A percentile compares a stretch with the other conserved stretches of the same genome.
These are phyloP conservation scores for Alsophila aescularia DNA, from an alignment of 2,888 invertebrate genomes.

Conservation along the genomic window DNA sequence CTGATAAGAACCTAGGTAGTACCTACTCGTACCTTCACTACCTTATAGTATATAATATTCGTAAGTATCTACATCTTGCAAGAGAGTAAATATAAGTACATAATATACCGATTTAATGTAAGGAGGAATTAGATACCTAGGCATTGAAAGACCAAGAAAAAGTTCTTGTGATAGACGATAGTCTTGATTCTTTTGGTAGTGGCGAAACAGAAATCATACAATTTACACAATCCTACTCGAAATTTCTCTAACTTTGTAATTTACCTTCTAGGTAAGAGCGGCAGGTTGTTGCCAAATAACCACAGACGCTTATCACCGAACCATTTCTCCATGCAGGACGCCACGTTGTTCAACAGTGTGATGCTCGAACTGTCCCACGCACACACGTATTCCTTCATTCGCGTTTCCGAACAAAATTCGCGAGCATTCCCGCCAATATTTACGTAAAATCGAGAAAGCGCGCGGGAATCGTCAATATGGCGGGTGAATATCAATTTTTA, in stretches of 20 bases:
- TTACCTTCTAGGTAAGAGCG: constrained; percentile 93
- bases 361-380: constrained; percentile 54
- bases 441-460: constrained; percentile 46
- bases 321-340: constrained; percentile 95
- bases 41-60: too few species aligned
- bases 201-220: neutral
- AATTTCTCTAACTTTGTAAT: neutral
- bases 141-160: too few species aligned
- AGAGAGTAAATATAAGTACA: too few species aligned
- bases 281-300: constrained; percentile 95
- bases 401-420: constrained; percentile 56
- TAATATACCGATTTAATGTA: too few species aligned
- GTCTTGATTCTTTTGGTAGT: too few species aligned
- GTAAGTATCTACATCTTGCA: too few species aligned
- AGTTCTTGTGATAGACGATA: too few species aligned
- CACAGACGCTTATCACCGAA: constrained; percentile 95
- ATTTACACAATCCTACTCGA: neutral
- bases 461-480: constrained; percentile 34
- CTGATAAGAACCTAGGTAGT: too few species aligned
- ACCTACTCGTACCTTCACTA: too few species aligned
- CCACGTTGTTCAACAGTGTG: constrained; percentile 79
- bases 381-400: constrained; percentile 67
- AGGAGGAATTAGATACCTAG: too few species aligned
- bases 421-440: constrained; percentile 67
- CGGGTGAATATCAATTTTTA: neutral